Base-by-base conservation (phyloP, 2,113 vertebrate species). In the Carlito syrichta region DNA sequence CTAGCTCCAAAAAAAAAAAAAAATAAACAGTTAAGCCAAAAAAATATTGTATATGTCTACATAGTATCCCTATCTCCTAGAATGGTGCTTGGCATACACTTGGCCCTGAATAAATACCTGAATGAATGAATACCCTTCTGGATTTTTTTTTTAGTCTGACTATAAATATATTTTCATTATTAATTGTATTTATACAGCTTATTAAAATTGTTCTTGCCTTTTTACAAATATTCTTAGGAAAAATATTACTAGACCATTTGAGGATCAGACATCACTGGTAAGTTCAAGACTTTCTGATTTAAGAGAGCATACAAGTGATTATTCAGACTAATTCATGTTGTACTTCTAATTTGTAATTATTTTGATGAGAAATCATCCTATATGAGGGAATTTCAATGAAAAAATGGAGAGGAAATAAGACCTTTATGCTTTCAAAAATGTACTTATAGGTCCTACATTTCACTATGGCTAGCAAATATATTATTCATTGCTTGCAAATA, bases 211-310 rank as follows among this genome's bases (percentile, higher is more conserved):
- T 0, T 4, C 3, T 89, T 11, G 74, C 30, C 22, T 88, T 63
- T 69, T 93, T 85, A 58, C 20, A 66, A 66, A 83, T 92, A 56
- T 91, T 96, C 77, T 81, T 95, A 99, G 99, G 97, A 99, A 99
- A 99, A 99, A 99, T 97, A 99, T 99, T 85, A 99, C 99, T 12
- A 99, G 99, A 35, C 99, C 99, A 5, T 99, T 99, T 99, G 99
- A 99, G 91, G 99, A 99, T 98, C 99, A 99, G 0, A 99, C 99
- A 0, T 99, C 99, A 10, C 76, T 99, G 98, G 99, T 99, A 89
- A 98, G 99, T 98, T 48, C n/a, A 86, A 96, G 50, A 96, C 45
- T 91, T 86, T 96, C n/a, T 90, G 35, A 63, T 82, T 74, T 82
- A 66, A 95, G 52, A 94, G 32, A 52, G 11, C 14, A 7, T 95